Evolutionary conservation across 2,797 vertebrate species (phyloP), one percentile per base, ranked within the genome.

Genomic region (Rhynchonycteris naso): DNA sequence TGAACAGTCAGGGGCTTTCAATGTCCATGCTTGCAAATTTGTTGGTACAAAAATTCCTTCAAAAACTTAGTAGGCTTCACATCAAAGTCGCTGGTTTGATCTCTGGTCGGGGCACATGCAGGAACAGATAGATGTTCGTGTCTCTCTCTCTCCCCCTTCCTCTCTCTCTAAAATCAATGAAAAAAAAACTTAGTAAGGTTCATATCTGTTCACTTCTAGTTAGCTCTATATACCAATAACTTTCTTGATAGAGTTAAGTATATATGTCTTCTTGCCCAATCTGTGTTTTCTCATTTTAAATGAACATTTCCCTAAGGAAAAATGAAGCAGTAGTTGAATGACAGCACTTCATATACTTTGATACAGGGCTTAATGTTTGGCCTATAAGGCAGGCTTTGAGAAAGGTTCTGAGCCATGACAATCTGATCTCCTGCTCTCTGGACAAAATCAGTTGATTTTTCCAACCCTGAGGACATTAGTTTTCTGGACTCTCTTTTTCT

Each of bases 401-500:
- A 88, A 35, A 72, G 65, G 56, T 38, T 66, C 56, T 75, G 84
- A 54, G 59, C 71, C 61, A 30, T 0, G 6, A 63, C 2, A 28
- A 38, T 52, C 66, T 78, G 15, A 38, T 19, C 33, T 38, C 21
- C 33, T 63, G 35, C 47, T 66, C 47, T 69, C 81, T 75, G 74
- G 74, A 79, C 50, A 91, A 85, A 65, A 69, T 14, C 47, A 52
- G 33, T 38, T 75, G 59, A 11, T 52, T 74, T 81, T 78, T 69
- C 71, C 85, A 71, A 35, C 38, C 14, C 50, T 2, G 33, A 90
- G 33, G 38, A 79, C 80, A 66, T 43, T 3, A 4, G 22, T 86
- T 96, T 78, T 88, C 88, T 87, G 52, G 72, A 63, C 66, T 79
- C 33, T 69, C 63, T 76, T 54, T 84, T 84, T 88, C 59, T 38